Base-by-base conservation (phyloP, 2,113 vertebrate genomes). In the Empidonax traillii region DNA sequence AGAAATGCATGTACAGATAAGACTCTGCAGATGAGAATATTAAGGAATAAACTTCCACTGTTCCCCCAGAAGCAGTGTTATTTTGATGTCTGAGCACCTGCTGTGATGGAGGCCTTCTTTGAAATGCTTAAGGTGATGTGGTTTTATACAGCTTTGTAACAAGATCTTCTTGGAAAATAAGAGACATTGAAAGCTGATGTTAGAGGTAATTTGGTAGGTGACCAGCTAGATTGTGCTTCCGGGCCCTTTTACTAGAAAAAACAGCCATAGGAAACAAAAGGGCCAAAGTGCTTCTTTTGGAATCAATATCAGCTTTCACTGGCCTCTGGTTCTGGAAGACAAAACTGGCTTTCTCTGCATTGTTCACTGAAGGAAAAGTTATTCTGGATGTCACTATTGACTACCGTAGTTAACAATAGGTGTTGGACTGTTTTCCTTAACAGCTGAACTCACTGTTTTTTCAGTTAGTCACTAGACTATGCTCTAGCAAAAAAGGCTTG, bases 81-180 rank as follows among this genome's bases (percentile, higher is more conserved):
- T 51, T 96, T 92, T 84, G 44, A 90, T 71, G 41, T 30, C 46
- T 77, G 87, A 85, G 22, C 14, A 62, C 81, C 79, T 82, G 39
- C 85, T 89, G 69, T 84, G 79, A 39, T 74, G 37, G 69, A 90
- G 73, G 41, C 90, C 69, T n/a, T 59, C 85, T 95, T 90, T 96
- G 79, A 96, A 94, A 92, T 52, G 21, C 52, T 96, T 91, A 74
- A 66, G 51, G 35, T 94, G 72, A 61, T 8, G 7, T 33, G 46
- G 39, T 74, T 94, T 85, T 84, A 63, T 72, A 47, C 8, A 76
- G 31, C 51, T 83, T 87, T 80, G 19, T 65, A 92, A 59, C 13
- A 83, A 75, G 19, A 66, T 77, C n/a, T 61, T 69, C 41, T 16
- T 82, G 62, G 55, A 59, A 66, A 89, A 85, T 59, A 61, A 87